A percentile compares a stretch with the other conserved stretches of the same genome.
Conservation (phyloP, 2,797 vertebrate genomes). For the Mionectes olivaceus region DNA sequence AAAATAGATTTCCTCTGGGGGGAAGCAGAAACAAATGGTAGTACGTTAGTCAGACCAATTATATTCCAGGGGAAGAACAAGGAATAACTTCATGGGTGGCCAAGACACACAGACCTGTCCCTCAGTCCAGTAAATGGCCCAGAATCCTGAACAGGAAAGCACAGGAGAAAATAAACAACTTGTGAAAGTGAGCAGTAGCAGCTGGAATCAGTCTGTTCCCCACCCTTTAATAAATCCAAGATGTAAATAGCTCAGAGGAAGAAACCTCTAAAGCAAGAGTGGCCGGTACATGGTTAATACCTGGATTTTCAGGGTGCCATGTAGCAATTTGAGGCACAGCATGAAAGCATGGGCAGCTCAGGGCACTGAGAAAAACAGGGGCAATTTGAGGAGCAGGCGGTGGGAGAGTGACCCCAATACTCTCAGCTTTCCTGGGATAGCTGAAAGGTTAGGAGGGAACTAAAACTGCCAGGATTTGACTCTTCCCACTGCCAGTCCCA, state of each 20-base stretch:
- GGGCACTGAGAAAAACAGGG: background rate
- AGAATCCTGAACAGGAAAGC: conserved; percentile 42
- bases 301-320: background rate
- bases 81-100: conserved; percentile 19
- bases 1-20: background rate
- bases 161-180: conserved; percentile 10
- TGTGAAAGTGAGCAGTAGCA: conserved; percentile 20
- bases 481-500: background rate
- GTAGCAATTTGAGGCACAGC: background rate
- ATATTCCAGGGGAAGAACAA: background rate
- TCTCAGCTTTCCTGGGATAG: background rate
- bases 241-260: conserved; percentile 20
- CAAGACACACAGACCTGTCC: background rate
- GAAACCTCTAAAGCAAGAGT: background rate
- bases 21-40: background rate
- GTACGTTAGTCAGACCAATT: background rate
- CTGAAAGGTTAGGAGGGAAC: background rate
- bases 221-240: conserved; percentile 6
- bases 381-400: background rate
- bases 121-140: background rate
- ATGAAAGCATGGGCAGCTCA: background rate
- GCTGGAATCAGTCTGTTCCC: conserved; percentile 10
- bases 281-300: background rate
- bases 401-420: background rate
- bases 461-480: background rate